These are phyloP conservation scores for Paramormyrops hopkinsi DNA, from an alignment of 2,797 vertebrate genomes.

Conservation along the genomic window DNA sequence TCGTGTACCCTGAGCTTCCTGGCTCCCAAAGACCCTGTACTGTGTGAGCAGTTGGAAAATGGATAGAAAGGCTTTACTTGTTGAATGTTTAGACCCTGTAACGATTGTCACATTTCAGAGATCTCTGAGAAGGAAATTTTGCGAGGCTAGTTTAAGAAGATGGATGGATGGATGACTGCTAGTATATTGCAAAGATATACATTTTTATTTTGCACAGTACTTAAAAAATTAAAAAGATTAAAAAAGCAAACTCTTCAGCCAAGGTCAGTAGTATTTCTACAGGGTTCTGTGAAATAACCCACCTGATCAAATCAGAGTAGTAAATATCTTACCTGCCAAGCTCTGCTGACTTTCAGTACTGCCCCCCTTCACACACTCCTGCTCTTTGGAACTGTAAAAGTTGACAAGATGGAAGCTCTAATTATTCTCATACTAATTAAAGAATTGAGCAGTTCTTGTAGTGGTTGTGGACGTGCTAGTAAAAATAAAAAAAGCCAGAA, in stretches of 20 bases:
- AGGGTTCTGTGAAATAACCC: background rate
- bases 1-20: background rate
- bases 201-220: background rate
- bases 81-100: background rate
- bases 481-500: background rate
- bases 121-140: background rate
- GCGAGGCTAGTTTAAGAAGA: background rate
- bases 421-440: conserved; percentile 8
- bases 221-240: background rate
- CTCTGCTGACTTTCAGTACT: background rate
- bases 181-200: background rate
- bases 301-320: background rate
- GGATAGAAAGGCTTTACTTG: background rate
- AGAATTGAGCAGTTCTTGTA: background rate
- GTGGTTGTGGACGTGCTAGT: background rate
- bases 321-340: background rate
- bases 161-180: background rate
- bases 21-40: background rate
- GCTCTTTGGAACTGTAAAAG: background rate
- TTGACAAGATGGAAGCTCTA: conserved; percentile 4
- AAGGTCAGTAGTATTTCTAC: background rate
- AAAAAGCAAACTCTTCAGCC: background rate
- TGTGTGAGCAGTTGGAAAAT: background rate
- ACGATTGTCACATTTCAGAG: background rate
- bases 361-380: background rate